Conservation (phyloP, 2,113 vertebrate genomes). For the Myotis yumanensis region DNA sequence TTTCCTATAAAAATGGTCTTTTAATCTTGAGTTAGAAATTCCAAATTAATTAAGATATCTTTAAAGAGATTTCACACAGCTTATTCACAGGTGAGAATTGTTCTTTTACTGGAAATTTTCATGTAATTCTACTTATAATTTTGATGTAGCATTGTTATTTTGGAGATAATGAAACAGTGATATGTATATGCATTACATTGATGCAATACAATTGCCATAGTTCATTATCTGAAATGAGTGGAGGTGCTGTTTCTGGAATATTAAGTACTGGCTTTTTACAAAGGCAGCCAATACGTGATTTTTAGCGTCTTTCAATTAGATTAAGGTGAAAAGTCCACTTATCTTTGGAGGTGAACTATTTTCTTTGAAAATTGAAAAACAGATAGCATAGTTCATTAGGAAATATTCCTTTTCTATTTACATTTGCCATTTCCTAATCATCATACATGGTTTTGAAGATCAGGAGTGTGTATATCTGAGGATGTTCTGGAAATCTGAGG, state of each 20-base stretch:
- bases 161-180: background rate
- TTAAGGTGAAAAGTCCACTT: background rate
- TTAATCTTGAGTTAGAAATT: background rate
- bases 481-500: background rate
- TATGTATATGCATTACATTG: too few species aligned
- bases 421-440: background rate
- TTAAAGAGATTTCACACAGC: background rate
- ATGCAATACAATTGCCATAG: fast-evolving
- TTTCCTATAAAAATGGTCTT: background rate
- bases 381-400: background rate
- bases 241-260: background rate
- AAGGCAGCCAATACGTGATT: background rate
- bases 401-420: background rate
- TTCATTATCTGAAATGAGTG: background rate
- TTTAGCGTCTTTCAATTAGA: background rate
- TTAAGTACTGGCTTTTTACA: background rate
- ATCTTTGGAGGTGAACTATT: constrained; percentile 11
- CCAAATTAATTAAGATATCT: background rate
- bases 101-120: background rate
- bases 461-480: background rate
- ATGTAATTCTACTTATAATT: background rate
- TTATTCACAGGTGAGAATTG: background rate
- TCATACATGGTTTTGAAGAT: background rate
- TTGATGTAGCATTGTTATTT: background rate
- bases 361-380: constrained; percentile 18